Conservation (phyloP, 2,888 invertebrate genomes). For the Acanthococcus lagerstroemiae region DNA sequence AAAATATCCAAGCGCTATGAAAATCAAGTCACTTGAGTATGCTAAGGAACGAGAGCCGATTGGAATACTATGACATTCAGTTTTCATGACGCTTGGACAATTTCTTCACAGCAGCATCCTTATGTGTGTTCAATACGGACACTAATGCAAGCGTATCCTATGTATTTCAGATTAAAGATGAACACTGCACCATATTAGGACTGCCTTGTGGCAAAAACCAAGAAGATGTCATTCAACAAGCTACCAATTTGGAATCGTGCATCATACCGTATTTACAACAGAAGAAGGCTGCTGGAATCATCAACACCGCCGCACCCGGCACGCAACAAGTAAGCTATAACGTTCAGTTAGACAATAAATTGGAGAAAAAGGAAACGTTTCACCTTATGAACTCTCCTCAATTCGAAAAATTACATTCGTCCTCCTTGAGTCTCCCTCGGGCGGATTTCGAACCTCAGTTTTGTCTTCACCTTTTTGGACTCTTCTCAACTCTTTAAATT, state of each 20-base stretch:
- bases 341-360: not conserved
- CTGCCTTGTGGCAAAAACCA: slow-evolving; percentile 91
- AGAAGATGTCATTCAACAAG: slow-evolving; percentile 86
- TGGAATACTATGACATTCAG: not conserved
- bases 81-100: not conserved
- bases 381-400: no score
- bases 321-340: slow-evolving; percentile 60
- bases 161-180: slow-evolving; percentile 68
- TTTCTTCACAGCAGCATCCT: not conserved
- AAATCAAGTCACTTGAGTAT: not conserved
- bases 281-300: slow-evolving; percentile 97
- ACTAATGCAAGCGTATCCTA: not conserved
- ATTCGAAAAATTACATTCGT: no score
- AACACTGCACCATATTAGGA: slow-evolving; percentile 91
- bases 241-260: slow-evolving; percentile 75
- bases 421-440: no score
- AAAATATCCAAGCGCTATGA: no score
- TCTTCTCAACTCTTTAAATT: no score
- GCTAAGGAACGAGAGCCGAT: no score
- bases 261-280: slow-evolving; percentile 94
- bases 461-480: no score
- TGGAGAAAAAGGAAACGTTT: no score
- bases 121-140: not conserved
- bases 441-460: no score
- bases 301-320: slow-evolving; percentile 86